A percentile compares a stretch with the other conserved stretches of the same genome.
phyloP scores from a whole-genome alignment of 2,888 invertebrate genomes.

The Yponomeuta sedellus region DNA sequence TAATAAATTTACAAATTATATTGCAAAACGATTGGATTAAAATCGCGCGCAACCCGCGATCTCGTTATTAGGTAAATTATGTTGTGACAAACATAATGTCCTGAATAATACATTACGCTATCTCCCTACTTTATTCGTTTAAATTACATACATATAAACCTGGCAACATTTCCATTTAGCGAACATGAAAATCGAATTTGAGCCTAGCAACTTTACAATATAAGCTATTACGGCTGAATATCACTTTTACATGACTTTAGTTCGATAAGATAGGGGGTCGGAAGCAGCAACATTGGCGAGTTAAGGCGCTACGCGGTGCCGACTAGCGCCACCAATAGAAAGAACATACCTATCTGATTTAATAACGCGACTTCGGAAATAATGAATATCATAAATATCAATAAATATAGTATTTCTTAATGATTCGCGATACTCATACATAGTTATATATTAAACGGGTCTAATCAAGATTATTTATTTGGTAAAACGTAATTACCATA shows the following conservation, averaged over 20 bases:
- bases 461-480: too few relatives aligned
- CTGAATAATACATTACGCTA: neutral
- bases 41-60: conserved; percentile 9
- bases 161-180: neutral
- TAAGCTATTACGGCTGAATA: neutral
- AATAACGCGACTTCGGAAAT: too few relatives aligned
- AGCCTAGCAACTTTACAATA: neutral
- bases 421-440: too few relatives aligned
- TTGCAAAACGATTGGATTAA: conserved; percentile 16
- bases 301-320: too few relatives aligned
- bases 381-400: too few relatives aligned
- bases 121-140: neutral
- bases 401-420: too few relatives aligned
- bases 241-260: neutral
- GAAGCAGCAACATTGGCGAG: neutral
- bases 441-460: too few relatives aligned
- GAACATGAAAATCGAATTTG: neutral
- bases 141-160: neutral
- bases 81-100: conserved; percentile 5
- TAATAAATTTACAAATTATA: conserved; percentile 19
- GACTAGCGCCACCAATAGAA: too few relatives aligned
- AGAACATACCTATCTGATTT: too few relatives aligned
- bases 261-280: neutral
- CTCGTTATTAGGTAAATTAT: conserved; percentile 19
- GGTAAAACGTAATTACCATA: too few relatives aligned